Conservation (phyloP, 2,888 invertebrate species). For the Mythimna lalbum region DNA sequence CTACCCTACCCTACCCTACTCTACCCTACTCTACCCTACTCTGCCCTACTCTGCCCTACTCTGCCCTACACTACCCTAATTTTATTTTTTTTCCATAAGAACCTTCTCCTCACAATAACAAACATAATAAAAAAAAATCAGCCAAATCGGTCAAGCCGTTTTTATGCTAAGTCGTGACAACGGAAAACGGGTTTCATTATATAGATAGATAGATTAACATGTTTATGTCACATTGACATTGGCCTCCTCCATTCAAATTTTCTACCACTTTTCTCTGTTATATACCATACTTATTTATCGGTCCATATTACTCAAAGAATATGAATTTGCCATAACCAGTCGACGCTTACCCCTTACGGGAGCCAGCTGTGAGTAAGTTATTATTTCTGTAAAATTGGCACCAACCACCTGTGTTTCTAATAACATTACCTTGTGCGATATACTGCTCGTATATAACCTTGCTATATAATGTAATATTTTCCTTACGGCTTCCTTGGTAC, state of each 20-base stretch:
- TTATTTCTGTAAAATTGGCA: conserved; percentile 53
- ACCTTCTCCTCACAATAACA: too few relatives aligned
- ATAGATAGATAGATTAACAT: too few relatives aligned
- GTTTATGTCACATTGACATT: too few relatives aligned
- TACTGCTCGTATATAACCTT: conserved; percentile 27
- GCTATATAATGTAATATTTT: conserved; percentile 28
- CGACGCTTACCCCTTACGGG: neutral
- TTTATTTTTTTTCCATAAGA: too few relatives aligned
- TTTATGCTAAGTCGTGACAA: too few relatives aligned
- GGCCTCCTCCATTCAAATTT: neutral
- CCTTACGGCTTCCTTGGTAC: conserved; percentile 4
- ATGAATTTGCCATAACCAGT: neutral
- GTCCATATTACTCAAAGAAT: neutral
- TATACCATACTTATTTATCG: neutral
- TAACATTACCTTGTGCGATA: conserved; percentile 42
- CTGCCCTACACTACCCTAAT: too few relatives aligned
- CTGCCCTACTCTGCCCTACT: too few relatives aligned
- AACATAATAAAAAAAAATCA: too few relatives aligned
- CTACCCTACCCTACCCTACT: too few relatives aligned
- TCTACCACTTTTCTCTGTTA: neutral
- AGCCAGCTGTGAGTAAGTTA: conserved; percentile 26
- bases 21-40: too few relatives aligned
- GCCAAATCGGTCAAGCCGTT: too few relatives aligned
- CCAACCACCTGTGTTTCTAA: conserved; percentile 46
- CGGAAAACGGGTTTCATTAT: too few relatives aligned